Evolutionary conservation across 2,797 vertebrate genomes (phyloP).

Genomic region (Cebuella pygmaea): DNA sequence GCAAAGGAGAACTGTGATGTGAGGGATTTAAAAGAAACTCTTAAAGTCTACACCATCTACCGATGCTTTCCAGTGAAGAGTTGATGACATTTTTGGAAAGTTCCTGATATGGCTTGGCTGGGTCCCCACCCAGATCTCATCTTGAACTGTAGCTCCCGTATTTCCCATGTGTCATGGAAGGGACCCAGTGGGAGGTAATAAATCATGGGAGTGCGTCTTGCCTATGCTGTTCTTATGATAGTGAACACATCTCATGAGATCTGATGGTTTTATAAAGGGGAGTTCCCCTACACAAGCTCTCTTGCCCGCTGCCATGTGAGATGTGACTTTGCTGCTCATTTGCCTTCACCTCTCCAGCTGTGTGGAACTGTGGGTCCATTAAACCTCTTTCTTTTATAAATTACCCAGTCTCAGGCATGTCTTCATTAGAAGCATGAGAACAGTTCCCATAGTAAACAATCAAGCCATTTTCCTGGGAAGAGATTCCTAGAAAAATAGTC

Average conservation of each 20-base stretch:
- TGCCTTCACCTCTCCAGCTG: background rate
- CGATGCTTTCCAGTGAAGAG: background rate
- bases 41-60: background rate
- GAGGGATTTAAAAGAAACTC: background rate
- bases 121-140: background rate
- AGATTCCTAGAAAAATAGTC: background rate
- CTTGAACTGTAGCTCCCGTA: background rate
- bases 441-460: background rate
- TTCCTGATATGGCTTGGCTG: background rate
- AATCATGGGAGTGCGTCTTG: background rate
- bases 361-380: background rate
- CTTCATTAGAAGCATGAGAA: background rate
- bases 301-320: background rate
- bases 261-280: background rate
- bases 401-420: background rate
- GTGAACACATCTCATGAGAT: background rate
- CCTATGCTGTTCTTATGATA: background rate
- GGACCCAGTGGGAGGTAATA: background rate
- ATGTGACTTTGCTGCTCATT: no score
- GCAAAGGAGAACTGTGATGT: background rate
- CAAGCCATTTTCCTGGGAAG: background rate
- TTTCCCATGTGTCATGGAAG: background rate
- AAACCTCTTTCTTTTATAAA: background rate
- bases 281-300: background rate
- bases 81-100: background rate